Percentiles rank a stretch among this genome's conserved stretches.
Evolutionary conservation across 2,113 vertebrate genomes (phyloP).

Genomic region (human (Homo sapiens)): GRCh38 chr15:36863501-36864000

Average conservation of each 20-base stretch:
- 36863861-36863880: slow-evolving; percentile 80
- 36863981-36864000: slow-evolving; percentile 73
- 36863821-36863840: slow-evolving; percentile 85
- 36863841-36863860: slow-evolving; percentile 80
- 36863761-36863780: slow-evolving; percentile 80
- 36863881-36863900: slow-evolving; percentile 77
- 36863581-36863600: slow-evolving; percentile 75
- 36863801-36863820: slow-evolving; percentile 80
- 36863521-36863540: slow-evolving; percentile 78
- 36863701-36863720: slow-evolving; percentile 77
- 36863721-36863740: slow-evolving; percentile 76
- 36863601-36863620: slow-evolving; percentile 55
- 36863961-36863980: slow-evolving; percentile 74
- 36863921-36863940: slow-evolving; percentile 81
- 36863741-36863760: slow-evolving; percentile 77
- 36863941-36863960: slow-evolving; percentile 81
- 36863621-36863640: slow-evolving; percentile 48
- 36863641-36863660: slow-evolving; percentile 62
- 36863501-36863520: slow-evolving; percentile 82
- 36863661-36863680: slow-evolving; percentile 56
- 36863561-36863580: slow-evolving; percentile 76
- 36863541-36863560: slow-evolving; percentile 76
- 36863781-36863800: slow-evolving; percentile 80
- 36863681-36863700: slow-evolving; percentile 75
- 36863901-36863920: slow-evolving; percentile 78